phyloP scores from a whole-genome alignment of 1,140 invertebrate species.

The Temnothorax longispinosus region DNA sequence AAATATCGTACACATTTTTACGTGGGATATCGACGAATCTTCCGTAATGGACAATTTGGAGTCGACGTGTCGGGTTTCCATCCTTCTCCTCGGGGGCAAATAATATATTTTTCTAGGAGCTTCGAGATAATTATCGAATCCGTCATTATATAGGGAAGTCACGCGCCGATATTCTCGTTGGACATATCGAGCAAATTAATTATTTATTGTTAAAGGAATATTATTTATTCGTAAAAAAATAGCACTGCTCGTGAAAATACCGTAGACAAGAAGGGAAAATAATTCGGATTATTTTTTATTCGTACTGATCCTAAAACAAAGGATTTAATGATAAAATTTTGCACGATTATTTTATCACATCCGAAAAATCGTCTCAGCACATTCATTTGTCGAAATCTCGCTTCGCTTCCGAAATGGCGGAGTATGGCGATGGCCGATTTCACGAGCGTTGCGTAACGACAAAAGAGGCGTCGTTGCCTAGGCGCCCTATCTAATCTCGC shows the following conservation, averaged over 20 bases:
- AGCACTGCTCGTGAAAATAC: not conserved
- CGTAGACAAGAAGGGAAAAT: not conserved
- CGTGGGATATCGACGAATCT: slow-evolving; percentile 16
- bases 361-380: not conserved
- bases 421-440: slow-evolving; percentile 47
- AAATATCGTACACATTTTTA: slow-evolving; percentile 47
- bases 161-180: not conserved
- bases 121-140: not conserved
- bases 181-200: not conserved
- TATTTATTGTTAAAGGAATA: not conserved
- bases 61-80: slow-evolving; percentile 36
- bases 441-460: slow-evolving; percentile 49
- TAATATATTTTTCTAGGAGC: not conserved
- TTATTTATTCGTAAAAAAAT: not conserved
- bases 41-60: slow-evolving; percentile 46
- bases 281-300: not conserved
- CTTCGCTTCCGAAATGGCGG: slow-evolving; percentile 8
- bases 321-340: not conserved
- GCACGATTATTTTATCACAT: not conserved
- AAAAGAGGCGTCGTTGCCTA: slow-evolving; percentile 65
- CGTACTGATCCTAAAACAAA: not conserved
- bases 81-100: not conserved
- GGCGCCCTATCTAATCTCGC: slow-evolving; percentile 79
- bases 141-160: not conserved
- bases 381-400: not conserved